Evolutionary conservation across 2,888 invertebrate genomes (phyloP).

Genomic region (Rapana venosa): DNA sequence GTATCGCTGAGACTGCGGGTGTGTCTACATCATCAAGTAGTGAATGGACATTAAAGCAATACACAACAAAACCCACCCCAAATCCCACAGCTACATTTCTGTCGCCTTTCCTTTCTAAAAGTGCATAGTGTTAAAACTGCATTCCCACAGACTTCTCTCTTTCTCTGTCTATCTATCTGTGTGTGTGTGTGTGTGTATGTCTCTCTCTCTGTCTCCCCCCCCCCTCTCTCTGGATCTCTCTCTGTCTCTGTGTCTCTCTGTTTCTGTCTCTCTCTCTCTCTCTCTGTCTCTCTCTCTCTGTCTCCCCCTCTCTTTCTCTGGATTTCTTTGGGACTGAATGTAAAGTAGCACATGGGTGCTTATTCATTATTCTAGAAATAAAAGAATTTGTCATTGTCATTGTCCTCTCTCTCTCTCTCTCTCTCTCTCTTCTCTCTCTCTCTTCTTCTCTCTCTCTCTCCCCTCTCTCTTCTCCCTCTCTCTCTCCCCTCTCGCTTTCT

Average conservation of each 20-base stretch:
- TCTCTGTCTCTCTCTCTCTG: neutral
- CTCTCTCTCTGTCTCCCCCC: neutral
- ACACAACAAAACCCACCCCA: too few relatives aligned
- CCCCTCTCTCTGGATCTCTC: neutral
- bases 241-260: neutral
- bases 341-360: too few relatives aligned
- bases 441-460: constrained; percentile 2
- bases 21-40: too few relatives aligned
- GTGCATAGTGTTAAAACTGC: neutral
- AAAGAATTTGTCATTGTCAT: too few relatives aligned
- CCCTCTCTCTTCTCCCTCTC: constrained; percentile 31
- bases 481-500: constrained; percentile 20
- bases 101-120: too few relatives aligned
- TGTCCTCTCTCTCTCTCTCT: neutral
- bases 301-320: neutral
- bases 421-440: constrained; percentile 1
- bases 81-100: too few relatives aligned
- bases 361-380: too few relatives aligned
- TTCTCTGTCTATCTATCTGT: neutral
- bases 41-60: too few relatives aligned
- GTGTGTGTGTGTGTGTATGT: neutral
- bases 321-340: too few relatives aligned
- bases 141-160: too few relatives aligned
- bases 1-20: too few relatives aligned
- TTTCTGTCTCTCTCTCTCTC: neutral